A percentile compares a stretch with the other conserved stretches of the same genome.
These are phyloP conservation scores for Mormoops blainvillei DNA, from an alignment of 2,113 vertebrate genomes.

Conservation along the genomic window DNA sequence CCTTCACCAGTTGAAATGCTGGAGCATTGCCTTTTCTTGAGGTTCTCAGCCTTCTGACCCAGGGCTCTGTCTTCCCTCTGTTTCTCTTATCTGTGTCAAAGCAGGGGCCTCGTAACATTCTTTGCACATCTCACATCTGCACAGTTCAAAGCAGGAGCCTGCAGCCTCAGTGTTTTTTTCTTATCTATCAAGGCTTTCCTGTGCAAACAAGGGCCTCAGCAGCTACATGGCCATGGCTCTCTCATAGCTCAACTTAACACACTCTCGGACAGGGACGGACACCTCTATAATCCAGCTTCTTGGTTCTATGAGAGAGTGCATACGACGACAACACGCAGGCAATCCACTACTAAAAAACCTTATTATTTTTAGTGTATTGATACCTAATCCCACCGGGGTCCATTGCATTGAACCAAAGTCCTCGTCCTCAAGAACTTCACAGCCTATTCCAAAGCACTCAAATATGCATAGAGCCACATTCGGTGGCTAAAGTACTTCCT, in stretches of 20 bases:
- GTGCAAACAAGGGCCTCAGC: conserved; percentile 37
- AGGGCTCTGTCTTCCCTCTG: conserved; percentile 57
- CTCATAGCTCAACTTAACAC: neutral
- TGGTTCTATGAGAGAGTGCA: neutral
- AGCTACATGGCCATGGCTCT: neutral
- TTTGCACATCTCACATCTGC: conserved; percentile 62
- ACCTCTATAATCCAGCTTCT: neutral
- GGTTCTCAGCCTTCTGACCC: conserved; percentile 16
- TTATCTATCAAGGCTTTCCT: conserved; percentile 64
- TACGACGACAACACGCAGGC: neutral
- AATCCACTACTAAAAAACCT: neutral
- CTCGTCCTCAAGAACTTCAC: neutral
- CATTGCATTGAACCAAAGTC: neutral
- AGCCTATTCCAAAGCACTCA: neutral
- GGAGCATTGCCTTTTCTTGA: neutral
- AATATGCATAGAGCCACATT: neutral
- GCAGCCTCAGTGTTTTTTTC: conserved; percentile 48
- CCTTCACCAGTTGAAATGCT: conserved; percentile 44
- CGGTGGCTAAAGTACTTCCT: neutral
- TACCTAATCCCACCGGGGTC: neutral
- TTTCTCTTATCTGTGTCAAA: conserved; percentile 69
- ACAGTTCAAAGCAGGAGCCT: conserved; percentile 64
- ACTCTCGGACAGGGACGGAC: neutral
- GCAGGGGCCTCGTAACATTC: conserved; percentile 68
- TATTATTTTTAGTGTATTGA: neutral